Conservation (phyloP, 2,113 vertebrate species). For the Pseudorasbora parva region DNA sequence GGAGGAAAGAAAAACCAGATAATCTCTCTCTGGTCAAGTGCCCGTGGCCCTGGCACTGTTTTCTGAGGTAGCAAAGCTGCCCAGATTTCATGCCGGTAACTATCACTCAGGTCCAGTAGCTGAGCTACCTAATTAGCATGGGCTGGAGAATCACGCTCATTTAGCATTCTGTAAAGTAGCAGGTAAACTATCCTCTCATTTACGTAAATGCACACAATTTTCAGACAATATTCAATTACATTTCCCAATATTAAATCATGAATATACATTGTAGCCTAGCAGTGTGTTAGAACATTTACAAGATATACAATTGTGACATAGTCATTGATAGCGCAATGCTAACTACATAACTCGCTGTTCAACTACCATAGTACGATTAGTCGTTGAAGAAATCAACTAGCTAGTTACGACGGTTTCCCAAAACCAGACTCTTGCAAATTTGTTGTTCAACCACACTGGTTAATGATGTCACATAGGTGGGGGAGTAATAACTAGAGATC, state of each 20-base stretch:
- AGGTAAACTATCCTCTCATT: background rate
- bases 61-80: slow-evolving; percentile 3
- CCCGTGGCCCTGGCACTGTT: slow-evolving; percentile 9
- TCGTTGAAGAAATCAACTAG: too few relatives aligned
- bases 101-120: background rate
- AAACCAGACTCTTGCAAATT: too few relatives aligned
- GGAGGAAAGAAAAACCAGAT: background rate
- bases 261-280: background rate
- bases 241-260: background rate
- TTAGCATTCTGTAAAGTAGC: slow-evolving; percentile 17
- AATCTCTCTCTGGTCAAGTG: slow-evolving; percentile 24
- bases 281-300: background rate
- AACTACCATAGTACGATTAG: too few relatives aligned
- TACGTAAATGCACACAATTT: background rate
- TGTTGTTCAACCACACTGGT: too few relatives aligned
- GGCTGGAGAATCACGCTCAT: background rate
- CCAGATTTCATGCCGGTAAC: slow-evolving; percentile 26
- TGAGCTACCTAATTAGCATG: background rate
- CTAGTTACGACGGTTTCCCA: too few relatives aligned
- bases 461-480: too few relatives aligned
- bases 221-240: background rate
- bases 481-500: too few relatives aligned
- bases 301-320: background rate
- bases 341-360: background rate
- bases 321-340: background rate